A percentile compares a stretch with the other conserved stretches of the same genome.
Evolutionary conservation across 2,113 vertebrate species (phyloP).

Genomic region (Eubucco bourcierii): DNA sequence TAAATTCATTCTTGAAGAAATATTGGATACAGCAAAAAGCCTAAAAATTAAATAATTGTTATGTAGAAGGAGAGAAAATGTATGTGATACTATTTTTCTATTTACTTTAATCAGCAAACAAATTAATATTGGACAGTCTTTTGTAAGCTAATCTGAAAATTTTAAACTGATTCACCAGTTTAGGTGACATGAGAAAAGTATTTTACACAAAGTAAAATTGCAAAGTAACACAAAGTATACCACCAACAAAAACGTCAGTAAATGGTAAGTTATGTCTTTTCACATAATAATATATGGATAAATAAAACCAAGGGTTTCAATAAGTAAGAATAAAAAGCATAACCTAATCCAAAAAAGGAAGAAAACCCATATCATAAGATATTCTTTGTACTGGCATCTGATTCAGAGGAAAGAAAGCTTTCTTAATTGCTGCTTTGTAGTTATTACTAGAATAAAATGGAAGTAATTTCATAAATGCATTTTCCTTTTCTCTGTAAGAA

Average conservation of each 20-base stretch:
- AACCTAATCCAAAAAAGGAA: background rate
- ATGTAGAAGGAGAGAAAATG: background rate
- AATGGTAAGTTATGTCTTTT: background rate
- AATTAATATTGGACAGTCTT: background rate
- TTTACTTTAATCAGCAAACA: background rate
- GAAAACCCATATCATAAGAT: background rate
- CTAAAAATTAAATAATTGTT: background rate
- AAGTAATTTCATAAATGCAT: background rate
- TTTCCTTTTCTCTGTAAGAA: background rate
- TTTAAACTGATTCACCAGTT: background rate
- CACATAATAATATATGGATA: background rate
- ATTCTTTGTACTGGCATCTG: background rate
- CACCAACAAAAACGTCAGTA: background rate
- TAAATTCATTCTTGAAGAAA: background rate
- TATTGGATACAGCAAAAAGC: background rate
- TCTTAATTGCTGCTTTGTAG: rapidly evolving
- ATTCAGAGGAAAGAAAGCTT: background rate
- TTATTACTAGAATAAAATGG: background rate
- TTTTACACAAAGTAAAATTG: background rate
- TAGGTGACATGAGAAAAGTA: background rate
- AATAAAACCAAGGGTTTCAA: background rate
- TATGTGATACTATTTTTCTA: background rate
- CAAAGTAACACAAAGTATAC: background rate
- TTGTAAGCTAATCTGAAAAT: background rate
- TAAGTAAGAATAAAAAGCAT: background rate